A percentile compares a stretch with the other conserved stretches of the same genome.
Conservation (phyloP, 2,888 invertebrate species). For the Reticulitermes lucifugus region DNA sequence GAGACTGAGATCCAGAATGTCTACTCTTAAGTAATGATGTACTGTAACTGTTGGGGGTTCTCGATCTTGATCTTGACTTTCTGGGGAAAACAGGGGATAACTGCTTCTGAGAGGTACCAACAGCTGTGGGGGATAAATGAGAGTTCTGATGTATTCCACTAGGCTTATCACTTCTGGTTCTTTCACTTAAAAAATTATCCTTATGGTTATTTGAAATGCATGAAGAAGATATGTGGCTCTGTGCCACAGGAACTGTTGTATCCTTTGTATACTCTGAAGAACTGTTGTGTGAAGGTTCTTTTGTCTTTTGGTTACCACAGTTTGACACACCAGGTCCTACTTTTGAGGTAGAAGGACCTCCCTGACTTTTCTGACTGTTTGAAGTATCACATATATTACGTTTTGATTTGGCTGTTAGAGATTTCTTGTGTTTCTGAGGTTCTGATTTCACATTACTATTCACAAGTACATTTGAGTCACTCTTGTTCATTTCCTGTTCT, state of each 20-base stretch:
- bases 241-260: neutral
- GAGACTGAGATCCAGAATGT: conserved; percentile 30
- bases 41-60: neutral
- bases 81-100: neutral
- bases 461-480: neutral
- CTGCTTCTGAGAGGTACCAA: neutral
- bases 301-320: neutral
- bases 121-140: neutral
- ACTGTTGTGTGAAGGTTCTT: neutral
- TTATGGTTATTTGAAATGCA: neutral
- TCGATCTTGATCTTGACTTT: conserved; percentile 31
- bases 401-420: neutral
- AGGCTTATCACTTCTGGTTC: neutral
- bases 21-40: neutral
- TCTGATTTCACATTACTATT: conserved; percentile 9
- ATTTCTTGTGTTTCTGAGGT: conserved; percentile 10
- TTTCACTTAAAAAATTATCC: neutral
- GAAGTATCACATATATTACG: conserved; percentile 16
- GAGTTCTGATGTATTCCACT: neutral
- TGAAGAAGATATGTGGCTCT: neutral
- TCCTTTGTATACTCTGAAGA: neutral
- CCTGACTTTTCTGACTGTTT: conserved; percentile 8
- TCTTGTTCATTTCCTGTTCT: conserved; percentile 63
- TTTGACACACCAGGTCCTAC: neutral
- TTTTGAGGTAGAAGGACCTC: neutral